These are phyloP conservation scores for Volucella bombylans DNA, from an alignment of 2,888 invertebrate genomes.

Conservation along the genomic window DNA sequence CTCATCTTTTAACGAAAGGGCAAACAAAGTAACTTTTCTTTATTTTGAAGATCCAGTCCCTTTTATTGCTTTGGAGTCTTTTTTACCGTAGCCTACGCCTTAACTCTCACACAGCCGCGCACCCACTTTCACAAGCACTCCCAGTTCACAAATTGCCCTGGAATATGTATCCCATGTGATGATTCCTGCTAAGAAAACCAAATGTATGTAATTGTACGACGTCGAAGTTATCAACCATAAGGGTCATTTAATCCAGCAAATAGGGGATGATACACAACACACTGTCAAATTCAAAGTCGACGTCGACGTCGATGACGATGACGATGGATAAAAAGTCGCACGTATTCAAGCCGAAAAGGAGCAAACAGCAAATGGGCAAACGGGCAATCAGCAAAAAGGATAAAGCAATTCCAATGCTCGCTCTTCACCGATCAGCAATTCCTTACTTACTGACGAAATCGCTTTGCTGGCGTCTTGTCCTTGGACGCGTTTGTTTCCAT, in stretches of 20 bases:
- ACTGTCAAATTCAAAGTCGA: slow-evolving; percentile 29
- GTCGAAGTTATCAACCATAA: slow-evolving; percentile 67
- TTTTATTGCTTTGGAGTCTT: not conserved
- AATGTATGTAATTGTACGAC: slow-evolving; percentile 66
- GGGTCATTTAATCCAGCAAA: slow-evolving; percentile 74
- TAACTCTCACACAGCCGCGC: not conserved
- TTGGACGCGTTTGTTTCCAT: slow-evolving; percentile 65
- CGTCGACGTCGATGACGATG: not conserved
- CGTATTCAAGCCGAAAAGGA: slow-evolving; percentile 24
- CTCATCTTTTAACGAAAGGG: not conserved
- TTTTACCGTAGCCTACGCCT: not conserved
- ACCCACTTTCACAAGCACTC: not conserved
- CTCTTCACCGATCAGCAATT: slow-evolving; percentile 68
- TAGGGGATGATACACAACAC: slow-evolving; percentile 67
- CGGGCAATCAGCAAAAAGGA: slow-evolving; percentile 73
- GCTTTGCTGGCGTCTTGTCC: slow-evolving; percentile 72
- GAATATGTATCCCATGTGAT: slow-evolving; percentile 25
- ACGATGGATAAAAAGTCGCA: slow-evolving; percentile 30
- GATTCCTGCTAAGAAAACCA: slow-evolving; percentile 44
- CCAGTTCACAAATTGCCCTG: not conserved
- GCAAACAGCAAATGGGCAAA: not conserved
- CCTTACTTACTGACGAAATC: slow-evolving; percentile 62
- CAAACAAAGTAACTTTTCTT: slow-evolving; percentile 17
- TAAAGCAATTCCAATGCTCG: slow-evolving; percentile 62
- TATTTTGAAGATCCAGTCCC: slow-evolving; percentile 26